Evolutionary conservation across 2,797 vertebrate species (phyloP).

Genomic region (Sebastes paucispinis): DNA sequence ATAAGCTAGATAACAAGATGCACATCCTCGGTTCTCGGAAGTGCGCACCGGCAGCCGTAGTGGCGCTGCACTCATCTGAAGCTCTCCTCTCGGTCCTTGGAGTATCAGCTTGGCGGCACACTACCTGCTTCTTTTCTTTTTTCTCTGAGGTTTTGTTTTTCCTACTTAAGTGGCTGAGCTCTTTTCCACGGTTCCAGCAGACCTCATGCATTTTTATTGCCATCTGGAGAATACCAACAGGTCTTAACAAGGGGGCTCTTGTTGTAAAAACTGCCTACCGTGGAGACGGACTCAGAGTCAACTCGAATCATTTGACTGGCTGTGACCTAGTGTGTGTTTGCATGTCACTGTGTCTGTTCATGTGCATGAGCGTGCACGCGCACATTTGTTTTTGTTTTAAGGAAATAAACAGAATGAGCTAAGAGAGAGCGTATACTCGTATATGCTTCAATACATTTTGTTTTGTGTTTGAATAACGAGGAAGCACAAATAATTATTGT

Average conservation of each 20-base stretch:
- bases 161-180: slow-evolving; percentile 73
- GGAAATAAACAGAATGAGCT: neutral
- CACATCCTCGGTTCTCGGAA: slow-evolving; percentile 67
- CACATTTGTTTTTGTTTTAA: neutral
- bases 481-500: slow-evolving; percentile 70
- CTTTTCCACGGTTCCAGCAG: slow-evolving; percentile 69
- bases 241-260: slow-evolving; percentile 77
- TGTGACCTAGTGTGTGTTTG: slow-evolving; percentile 48
- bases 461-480: slow-evolving; percentile 57
- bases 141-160: slow-evolving; percentile 77
- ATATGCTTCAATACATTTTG: slow-evolving; percentile 25
- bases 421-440: neutral
- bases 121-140: slow-evolving; percentile 63
- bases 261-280: slow-evolving; percentile 69
- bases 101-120: slow-evolving; percentile 67
- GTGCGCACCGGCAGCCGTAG: slow-evolving; percentile 55
- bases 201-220: slow-evolving; percentile 83
- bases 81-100: slow-evolving; percentile 69
- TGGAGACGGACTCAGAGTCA: slow-evolving; percentile 59
- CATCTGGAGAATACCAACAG: slow-evolving; percentile 82
- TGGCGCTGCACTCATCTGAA: slow-evolving; percentile 65
- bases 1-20: slow-evolving; percentile 75
- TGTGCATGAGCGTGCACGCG: neutral
- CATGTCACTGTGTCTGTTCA: neutral
- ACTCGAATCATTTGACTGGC: slow-evolving; percentile 74